Evolutionary conservation across 1,140 invertebrate species (phyloP), one percentile per base, ranked within the genome.

Genomic region (Laupala kohalensis): DNA sequence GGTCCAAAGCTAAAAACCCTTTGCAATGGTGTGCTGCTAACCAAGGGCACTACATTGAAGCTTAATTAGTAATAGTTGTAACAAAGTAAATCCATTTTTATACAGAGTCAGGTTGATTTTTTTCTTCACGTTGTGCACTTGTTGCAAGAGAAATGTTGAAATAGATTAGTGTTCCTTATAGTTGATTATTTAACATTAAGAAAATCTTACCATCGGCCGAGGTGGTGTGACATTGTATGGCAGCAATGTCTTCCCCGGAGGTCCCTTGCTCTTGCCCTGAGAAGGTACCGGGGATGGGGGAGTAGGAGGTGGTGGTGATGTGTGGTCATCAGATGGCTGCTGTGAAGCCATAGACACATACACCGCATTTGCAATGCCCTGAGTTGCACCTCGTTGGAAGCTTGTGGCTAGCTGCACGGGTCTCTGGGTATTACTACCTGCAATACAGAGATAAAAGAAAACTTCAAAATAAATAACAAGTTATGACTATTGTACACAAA

Each of bases 181-280:
- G n/a, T n/a, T n/a, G n/a, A n/a, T n/a, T n/a, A n/a, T n/a, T n/a
- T 53, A 53, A 53, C 1, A 53, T 13, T 0, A 53, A 53, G 4
- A 53, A 2, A 53, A 53, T n/a, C 77, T 81, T 80, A 85, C 84
- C 78, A 81, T 84, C 28, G 91, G 90, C 73, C 90, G 86, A 71
- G 93, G 90, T 64, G 91, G 92, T 37, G 93, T 95, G 19, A 96
- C 89, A 82, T 92, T 95, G 76, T 93, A 96, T 1, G 92, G 92
- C 66, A 96, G 80, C 53, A 94, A 78, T 77, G 89, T 89, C 80
- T 94, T 92, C 1, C 88, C 87, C 75, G 80, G 77, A 28, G 78
- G 75, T 25, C 78, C 75, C 73, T 83, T 81, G 5, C 81, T 78
- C 67, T 80, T 81, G 4, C 78, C 79, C 28, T 74, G 72, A 19